Evolutionary conservation across 2,888 invertebrate genomes (phyloP).

Genomic region (Serrognathus titanus): DNA sequence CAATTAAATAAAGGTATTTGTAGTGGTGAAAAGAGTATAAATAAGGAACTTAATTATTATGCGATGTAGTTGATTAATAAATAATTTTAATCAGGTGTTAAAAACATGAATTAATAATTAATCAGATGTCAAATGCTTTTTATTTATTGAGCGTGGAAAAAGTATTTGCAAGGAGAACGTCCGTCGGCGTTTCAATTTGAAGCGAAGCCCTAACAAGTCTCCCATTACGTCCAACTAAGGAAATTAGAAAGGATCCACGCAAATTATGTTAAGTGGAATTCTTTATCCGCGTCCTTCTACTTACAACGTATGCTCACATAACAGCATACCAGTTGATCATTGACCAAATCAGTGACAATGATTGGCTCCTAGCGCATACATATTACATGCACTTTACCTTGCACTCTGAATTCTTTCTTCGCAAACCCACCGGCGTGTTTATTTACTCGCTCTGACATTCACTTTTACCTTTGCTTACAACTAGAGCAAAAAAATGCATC

Average conservation of each 20-base stretch:
- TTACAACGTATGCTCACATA: conserved; percentile 5
- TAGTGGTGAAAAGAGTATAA: too few species aligned
- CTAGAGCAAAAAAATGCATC: conserved; percentile 17
- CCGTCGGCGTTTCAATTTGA: too few species aligned
- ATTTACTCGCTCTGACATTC: conserved; percentile 9
- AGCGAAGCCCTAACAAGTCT: too few species aligned
- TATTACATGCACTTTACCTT: conserved; percentile 17
- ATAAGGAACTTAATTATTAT: too few species aligned
- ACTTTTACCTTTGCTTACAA: conserved; percentile 14
- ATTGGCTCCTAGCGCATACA: conserved; percentile 11
- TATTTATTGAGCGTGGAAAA: too few species aligned
- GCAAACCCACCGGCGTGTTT: conserved; percentile 7
- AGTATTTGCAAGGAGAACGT: too few species aligned
- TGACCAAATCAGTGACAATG: conserved; percentile 18
- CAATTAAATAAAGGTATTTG: too few species aligned
- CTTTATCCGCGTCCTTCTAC: conserved; percentile 21
- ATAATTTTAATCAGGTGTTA: too few species aligned
- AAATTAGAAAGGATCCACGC: conserved; percentile 20
- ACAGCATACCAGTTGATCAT: conserved; percentile 14
- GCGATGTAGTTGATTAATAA: too few species aligned
- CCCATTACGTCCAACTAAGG: conserved; percentile 12
- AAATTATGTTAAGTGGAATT: conserved; percentile 20
- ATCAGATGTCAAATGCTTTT: too few species aligned
- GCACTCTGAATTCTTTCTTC: conserved; percentile 14
- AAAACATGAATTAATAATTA: too few species aligned